Evolutionary conservation across 2,113 vertebrate species (phyloP).

Genomic region (Polypterus senegalus): DNA sequence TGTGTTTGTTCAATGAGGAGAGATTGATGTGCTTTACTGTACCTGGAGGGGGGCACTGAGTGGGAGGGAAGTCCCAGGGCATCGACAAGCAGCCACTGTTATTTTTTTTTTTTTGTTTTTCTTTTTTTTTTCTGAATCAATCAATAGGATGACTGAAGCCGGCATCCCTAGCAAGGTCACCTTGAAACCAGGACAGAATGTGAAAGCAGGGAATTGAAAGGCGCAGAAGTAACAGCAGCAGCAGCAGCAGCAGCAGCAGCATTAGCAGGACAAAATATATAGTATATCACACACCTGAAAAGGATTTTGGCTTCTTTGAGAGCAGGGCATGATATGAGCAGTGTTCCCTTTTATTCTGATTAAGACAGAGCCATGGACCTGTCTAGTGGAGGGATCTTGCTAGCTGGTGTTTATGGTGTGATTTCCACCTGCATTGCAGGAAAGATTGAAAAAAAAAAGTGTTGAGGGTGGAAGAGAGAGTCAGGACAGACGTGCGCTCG

Average conservation of each 20-base stretch:
- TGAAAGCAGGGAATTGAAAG: background rate
- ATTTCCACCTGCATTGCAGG: too few relatives aligned
- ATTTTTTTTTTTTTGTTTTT: too few relatives aligned
- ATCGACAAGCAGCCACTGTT: constrained; percentile 12
- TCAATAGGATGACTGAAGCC: constrained; percentile 23
- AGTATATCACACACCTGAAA: background rate
- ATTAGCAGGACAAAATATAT: background rate
- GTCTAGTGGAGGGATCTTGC: too few relatives aligned
- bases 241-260: background rate
- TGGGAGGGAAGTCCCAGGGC: constrained; percentile 30
- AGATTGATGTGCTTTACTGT: constrained; percentile 25
- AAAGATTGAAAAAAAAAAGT: too few relatives aligned
- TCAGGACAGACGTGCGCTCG: too few relatives aligned
- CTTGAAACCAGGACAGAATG: constrained; percentile 19
- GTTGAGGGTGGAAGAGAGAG: too few relatives aligned
- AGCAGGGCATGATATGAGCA: too few relatives aligned
- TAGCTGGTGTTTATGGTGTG: too few relatives aligned
- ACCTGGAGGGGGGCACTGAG: constrained; percentile 11
- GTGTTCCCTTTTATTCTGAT: too few relatives aligned
- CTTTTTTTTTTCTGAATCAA: constrained; percentile 7
- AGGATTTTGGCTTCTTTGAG: too few relatives aligned
- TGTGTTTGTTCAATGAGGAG: constrained; percentile 17
- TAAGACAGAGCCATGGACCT: too few relatives aligned
- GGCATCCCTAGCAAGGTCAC: constrained; percentile 26
- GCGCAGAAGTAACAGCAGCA: background rate